Evolutionary conservation across 2,113 vertebrate species (phyloP), one percentile per base, ranked within the genome.

Genomic region (Rhipidura dahli): DNA sequence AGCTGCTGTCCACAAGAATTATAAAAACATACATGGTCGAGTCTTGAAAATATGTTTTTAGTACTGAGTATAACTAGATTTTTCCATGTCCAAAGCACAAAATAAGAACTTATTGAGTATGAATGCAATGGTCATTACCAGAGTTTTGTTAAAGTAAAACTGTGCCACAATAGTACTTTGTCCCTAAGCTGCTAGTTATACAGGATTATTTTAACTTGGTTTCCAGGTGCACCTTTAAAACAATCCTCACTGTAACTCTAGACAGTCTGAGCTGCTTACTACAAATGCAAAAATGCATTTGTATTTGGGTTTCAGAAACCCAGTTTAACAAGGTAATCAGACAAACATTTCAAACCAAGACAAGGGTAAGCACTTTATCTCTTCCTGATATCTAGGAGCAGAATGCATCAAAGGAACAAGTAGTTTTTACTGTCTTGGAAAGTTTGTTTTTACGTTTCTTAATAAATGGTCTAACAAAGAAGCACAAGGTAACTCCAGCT

Each of bases 1-100:
- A 95, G 95, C 95, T 96, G 89, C 90, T 68, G 78, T 94, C 87
- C 91, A 89, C 92, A 94, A 69, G 94, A 93, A 83, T 79, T 82
- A 60, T 56, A 95, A 92, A 91, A 90, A 83, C 3, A 17, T 78
- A 92, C 61, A 82, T 86, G 42, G 19, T 61, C 72, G 50, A 83
- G 56, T 89, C 54, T 77, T 86, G 73, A 68, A 95, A 87, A 95
- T 76, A 84, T 37, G 31, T 37, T 84, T 72, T 83, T 75, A 40
- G 6, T 70, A 37, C 49, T 11, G 13, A 50, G 5, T 13, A 12
- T 76, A 87, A 83, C 81, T 94, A 70, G 72, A 37, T 92, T 87
- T 91, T 85, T 93, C 90, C 53, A 90, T 66, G 56, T 79, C 33
- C 80, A 83, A 93, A 92, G 88, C 17, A 72, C 44, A 87, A 82